Base-by-base conservation (phyloP, 2,113 vertebrate genomes). In the Misgurnus mizolepis region DNA sequence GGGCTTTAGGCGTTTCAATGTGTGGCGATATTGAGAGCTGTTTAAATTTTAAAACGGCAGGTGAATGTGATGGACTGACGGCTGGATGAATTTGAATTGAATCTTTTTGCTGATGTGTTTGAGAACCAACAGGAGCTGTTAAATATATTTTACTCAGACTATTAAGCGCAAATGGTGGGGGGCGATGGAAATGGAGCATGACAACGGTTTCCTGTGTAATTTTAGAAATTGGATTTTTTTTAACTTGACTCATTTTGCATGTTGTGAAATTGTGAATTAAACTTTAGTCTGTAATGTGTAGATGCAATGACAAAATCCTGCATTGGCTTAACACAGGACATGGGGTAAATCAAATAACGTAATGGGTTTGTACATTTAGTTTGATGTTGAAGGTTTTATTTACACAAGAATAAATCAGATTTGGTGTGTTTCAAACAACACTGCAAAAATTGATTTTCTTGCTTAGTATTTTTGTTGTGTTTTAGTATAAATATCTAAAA, bases 11-110 rank as follows among this genome's bases (percentile, higher is more conserved):
- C 14, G 41, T 18, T 62, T 58, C 72, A 12, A 11, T 40, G 69
- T 66, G 39, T 49, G 22, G 53, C 55, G 45, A 78, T 71, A 50
- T 43, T 8, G 67, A 58, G 55, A 66, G 76, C 60, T 17, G 15
- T 58, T 71, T 69, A 53, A 43, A 79, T 64, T 50, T n/a, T 10
- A 60, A 74, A 45, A 60, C 27, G 34, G 27, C 11, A 8, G 6
- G 4, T 64, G 78, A 71, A 64, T 50, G 22, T 64, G 41, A 79
- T 50, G 61, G 45, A 50, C 7, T 50, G 45, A 11, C 0, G 7
- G 47, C 11, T 55, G 17, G 27, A 1, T 15, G 45, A 47, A 41
- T 41, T 61, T 11, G 18, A 50, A 49, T 49, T 0, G 12, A 79
- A 70, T 71, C 55, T 56, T 56, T 56, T 47, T 27, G 66, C 27